Conservation (phyloP, 2,113 vertebrate genomes). For the Sialia sialis region DNA sequence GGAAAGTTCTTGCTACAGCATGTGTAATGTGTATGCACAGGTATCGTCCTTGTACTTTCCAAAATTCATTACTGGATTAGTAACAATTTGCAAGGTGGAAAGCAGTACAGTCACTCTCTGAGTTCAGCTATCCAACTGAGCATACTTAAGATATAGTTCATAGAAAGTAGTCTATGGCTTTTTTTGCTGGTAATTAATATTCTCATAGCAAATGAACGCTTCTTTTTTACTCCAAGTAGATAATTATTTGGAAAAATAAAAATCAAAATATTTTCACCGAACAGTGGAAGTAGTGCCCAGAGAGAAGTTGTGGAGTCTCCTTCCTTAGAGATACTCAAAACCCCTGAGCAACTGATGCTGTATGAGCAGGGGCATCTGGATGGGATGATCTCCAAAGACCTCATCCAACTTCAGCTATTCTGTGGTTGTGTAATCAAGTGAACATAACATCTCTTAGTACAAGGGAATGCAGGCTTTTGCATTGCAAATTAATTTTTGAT, state of each 20-base stretch:
- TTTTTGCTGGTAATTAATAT: not conserved
- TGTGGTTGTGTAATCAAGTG: not conserved
- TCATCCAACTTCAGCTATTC: not conserved
- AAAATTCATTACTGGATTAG: not conserved
- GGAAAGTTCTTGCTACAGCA: not conserved
- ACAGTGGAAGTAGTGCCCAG: not conserved
- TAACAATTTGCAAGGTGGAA: not conserved
- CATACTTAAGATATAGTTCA: not conserved
- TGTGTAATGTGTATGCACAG: not conserved
- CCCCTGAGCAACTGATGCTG: not conserved
- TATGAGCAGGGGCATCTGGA: not conserved
- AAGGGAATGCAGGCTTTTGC: not conserved
- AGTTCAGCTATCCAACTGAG: not conserved
- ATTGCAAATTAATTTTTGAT: not conserved
- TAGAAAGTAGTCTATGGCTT: not conserved
- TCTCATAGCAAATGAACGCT: not conserved
- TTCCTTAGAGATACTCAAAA: not conserved
- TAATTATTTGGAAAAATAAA: not conserved
- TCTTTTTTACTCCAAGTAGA: not conserved
- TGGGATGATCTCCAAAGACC: not conserved
- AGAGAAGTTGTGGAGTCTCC: not conserved
- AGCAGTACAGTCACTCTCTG: not conserved
- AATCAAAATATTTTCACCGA: not conserved
- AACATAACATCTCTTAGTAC: not conserved
- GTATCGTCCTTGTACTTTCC: not conserved